phyloP scores from a whole-genome alignment of 1,140 invertebrate genomes.

The Uloborus diversus region DNA sequence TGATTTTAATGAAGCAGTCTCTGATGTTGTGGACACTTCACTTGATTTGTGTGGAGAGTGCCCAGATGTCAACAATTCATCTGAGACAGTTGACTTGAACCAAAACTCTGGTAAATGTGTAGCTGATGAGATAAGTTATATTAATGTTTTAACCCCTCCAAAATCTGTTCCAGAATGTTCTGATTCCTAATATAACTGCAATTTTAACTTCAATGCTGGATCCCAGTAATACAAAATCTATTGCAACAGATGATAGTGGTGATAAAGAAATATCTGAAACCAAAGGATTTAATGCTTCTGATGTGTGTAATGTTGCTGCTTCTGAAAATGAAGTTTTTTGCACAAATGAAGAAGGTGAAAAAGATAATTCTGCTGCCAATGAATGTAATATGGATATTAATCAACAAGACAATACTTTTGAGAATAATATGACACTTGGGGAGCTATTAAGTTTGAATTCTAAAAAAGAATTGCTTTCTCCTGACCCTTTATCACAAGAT shows the following conservation, averaged over 20 bases:
- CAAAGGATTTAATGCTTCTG: neutral
- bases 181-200: slow-evolving; percentile 2
- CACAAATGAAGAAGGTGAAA: neutral
- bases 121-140: neutral
- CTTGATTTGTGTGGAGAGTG: no score
- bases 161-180: slow-evolving; percentile 29
- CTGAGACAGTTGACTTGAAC: neutral
- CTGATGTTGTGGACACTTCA: neutral
- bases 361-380: neutral
- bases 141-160: slow-evolving; percentile 48
- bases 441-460: slow-evolving; percentile 6
- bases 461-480: slow-evolving; percentile 1
- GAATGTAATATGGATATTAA: neutral
- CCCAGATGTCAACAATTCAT: slow-evolving; percentile 10
- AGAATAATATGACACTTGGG: slow-evolving; percentile 15
- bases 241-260: neutral
- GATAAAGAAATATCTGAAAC: neutral
- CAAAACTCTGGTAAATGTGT: neutral
- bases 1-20: slow-evolving; percentile 10
- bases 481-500: neutral
- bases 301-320: neutral
- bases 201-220: slow-evolving; percentile 15
- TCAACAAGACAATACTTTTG: neutral
- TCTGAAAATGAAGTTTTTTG: neutral
- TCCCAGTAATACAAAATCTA: neutral